These are phyloP conservation scores for Heliothis virescens DNA, from an alignment of 1,140 invertebrate genomes.

Conservation along the genomic window DNA sequence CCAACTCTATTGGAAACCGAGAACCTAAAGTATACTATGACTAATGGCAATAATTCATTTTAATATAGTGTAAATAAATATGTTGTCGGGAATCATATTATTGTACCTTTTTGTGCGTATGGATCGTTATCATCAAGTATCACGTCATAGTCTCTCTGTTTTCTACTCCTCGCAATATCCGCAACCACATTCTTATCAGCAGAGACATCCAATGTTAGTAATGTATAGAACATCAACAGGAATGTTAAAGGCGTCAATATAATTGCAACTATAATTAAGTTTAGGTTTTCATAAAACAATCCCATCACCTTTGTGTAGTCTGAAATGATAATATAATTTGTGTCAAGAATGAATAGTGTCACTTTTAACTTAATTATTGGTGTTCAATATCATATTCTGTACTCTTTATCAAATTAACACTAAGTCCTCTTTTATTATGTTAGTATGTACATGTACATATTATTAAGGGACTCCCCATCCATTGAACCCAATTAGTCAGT, in stretches of 20 bases:
- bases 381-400: not conserved
- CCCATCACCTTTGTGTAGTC: slow-evolving; percentile 66
- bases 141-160: slow-evolving; percentile 33
- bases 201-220: slow-evolving; percentile 65
- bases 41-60: not conserved
- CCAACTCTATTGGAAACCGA: too few relatives aligned
- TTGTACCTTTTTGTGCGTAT: slow-evolving; percentile 33
- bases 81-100: not conserved
- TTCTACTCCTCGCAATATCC: not conserved
- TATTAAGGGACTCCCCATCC: too few relatives aligned
- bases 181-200: slow-evolving; percentile 34
- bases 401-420: too few relatives aligned
- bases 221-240: slow-evolving; percentile 63
- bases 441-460: too few relatives aligned
- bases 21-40: not conserved
- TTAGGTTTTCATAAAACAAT: slow-evolving; percentile 61
- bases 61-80: not conserved
- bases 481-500: too few relatives aligned
- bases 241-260: slow-evolving; percentile 65
- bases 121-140: slow-evolving; percentile 30
- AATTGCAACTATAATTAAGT: slow-evolving; percentile 62
- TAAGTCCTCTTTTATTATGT: too few relatives aligned
- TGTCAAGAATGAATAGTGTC: not conserved
- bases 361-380: not conserved
- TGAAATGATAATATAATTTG: slow-evolving; percentile 56